Conservation (phyloP, 2,113 vertebrate genomes). For the Ranitomeya variabilis region DNA sequence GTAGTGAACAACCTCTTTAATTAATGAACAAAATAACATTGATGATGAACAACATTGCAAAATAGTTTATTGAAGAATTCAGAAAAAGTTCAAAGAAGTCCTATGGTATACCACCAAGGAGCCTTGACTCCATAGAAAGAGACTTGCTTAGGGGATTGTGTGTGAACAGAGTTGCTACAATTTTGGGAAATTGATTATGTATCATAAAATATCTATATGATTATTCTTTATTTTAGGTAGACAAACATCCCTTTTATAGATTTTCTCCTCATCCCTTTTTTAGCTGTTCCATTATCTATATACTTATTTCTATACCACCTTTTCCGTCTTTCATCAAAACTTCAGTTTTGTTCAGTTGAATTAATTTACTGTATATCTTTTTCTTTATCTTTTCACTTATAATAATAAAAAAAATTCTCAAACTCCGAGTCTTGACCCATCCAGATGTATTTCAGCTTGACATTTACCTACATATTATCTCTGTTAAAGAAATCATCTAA, state of each 20-base stretch:
- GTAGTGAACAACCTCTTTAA: too few species aligned
- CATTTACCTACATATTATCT: constrained; percentile 11
- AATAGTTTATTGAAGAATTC: too few species aligned
- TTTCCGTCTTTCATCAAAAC: background rate
- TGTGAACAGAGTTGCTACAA: too few species aligned
- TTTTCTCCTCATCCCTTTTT: background rate
- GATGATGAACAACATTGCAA: too few species aligned
- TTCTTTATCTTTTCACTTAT: background rate
- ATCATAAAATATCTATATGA: too few species aligned
- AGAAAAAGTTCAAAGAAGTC: too few species aligned
- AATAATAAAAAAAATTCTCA: background rate
- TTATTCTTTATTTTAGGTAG: too few species aligned
- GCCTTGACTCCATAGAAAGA: too few species aligned
- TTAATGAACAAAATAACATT: too few species aligned
- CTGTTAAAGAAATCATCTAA: constrained; percentile 30
- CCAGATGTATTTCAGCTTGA: constrained; percentile 26
- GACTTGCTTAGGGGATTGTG: too few species aligned
- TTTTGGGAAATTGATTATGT: too few species aligned
- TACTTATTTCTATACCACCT: background rate
- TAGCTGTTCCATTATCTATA: background rate
- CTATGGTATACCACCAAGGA: too few species aligned
- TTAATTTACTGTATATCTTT: background rate
- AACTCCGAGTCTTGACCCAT: background rate
- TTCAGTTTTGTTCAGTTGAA: background rate
- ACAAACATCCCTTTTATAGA: background rate